Conservation (phyloP, 2,888 invertebrate species). For the Erebia epiphron region DNA sequence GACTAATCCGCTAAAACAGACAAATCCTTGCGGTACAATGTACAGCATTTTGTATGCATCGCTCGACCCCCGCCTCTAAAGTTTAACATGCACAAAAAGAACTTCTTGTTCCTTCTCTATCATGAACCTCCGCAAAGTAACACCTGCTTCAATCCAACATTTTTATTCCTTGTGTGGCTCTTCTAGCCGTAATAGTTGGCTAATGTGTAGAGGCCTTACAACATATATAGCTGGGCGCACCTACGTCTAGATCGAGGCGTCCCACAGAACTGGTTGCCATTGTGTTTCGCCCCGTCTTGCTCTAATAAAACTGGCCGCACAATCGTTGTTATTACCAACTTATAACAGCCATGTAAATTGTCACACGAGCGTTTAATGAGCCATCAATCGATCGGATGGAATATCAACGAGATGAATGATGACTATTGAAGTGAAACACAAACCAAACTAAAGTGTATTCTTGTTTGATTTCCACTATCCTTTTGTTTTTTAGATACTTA, state of each 20-base stretch:
- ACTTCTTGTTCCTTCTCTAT: too few relatives aligned
- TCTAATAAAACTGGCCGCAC: constrained; percentile 30
- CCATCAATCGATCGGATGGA: neutral
- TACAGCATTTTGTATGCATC: too few relatives aligned
- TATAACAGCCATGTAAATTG: constrained; percentile 12
- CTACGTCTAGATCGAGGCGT: neutral
- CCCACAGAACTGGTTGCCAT: constrained; percentile 27
- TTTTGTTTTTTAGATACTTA: too few relatives aligned
- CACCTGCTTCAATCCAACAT: too few relatives aligned
- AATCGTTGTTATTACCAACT: constrained; percentile 12
- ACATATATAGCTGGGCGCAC: neutral
- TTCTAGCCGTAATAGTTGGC: neutral
- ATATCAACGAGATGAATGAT: neutral
- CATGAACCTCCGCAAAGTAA: too few relatives aligned
- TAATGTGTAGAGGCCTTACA: neutral
- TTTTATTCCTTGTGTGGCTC: too few relatives aligned
- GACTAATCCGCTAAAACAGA: too few relatives aligned
- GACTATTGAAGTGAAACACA: neutral
- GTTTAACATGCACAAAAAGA: too few relatives aligned
- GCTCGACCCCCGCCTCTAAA: too few relatives aligned
- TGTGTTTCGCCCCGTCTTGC: constrained; percentile 40
- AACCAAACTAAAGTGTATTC: too few relatives aligned
- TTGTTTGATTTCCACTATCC: too few relatives aligned
- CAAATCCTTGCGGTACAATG: too few relatives aligned
- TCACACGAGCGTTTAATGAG: neutral